Conservation (phyloP, 2,113 vertebrate species). For the Erinaceus europaeus region DNA sequence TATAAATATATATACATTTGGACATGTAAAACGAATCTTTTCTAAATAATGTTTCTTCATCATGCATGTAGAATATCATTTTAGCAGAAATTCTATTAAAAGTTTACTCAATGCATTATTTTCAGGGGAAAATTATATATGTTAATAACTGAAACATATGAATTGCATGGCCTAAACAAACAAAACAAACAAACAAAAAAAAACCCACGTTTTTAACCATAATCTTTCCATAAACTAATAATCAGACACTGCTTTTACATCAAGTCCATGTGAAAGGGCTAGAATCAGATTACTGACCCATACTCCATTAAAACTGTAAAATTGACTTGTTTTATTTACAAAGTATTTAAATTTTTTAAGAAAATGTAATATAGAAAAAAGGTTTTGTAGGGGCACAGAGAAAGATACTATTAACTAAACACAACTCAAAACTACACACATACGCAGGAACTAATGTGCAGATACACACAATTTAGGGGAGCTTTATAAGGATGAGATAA, state of each 20-base stretch:
- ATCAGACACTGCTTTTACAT: conserved; percentile 62
- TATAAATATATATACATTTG: conserved; percentile 54
- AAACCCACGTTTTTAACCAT: conserved; percentile 45
- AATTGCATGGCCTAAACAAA: conserved; percentile 54
- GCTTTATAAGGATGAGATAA: conserved; percentile 15
- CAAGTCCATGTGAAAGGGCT: conserved; percentile 42
- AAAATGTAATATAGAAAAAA: conserved; percentile 16
- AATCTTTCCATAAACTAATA: conserved; percentile 57
- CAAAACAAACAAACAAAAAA: too few species aligned
- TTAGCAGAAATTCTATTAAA: conserved; percentile 63
- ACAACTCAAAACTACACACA: conserved; percentile 52
- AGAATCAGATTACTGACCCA: conserved; percentile 30
- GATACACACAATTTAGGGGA: not conserved
- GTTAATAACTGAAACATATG: conserved; percentile 47
- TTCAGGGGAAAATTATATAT: conserved; percentile 13
- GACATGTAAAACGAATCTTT: conserved; percentile 66
- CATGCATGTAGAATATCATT: conserved; percentile 69
- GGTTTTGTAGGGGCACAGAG: not conserved
- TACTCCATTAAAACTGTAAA: conserved; percentile 29
- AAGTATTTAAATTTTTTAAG: conserved; percentile 33
- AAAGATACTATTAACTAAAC: conserved; percentile 55
- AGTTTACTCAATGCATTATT: conserved; percentile 57
- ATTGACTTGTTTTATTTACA: conserved; percentile 47
- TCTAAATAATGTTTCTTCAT: conserved; percentile 66
- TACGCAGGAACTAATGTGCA: not conserved